Percentiles rank a stretch among this genome's conserved stretches.
Evolutionary conservation across 2,113 vertebrate genomes (phyloP).

Genomic region (Sigmodon hispidus): DNA sequence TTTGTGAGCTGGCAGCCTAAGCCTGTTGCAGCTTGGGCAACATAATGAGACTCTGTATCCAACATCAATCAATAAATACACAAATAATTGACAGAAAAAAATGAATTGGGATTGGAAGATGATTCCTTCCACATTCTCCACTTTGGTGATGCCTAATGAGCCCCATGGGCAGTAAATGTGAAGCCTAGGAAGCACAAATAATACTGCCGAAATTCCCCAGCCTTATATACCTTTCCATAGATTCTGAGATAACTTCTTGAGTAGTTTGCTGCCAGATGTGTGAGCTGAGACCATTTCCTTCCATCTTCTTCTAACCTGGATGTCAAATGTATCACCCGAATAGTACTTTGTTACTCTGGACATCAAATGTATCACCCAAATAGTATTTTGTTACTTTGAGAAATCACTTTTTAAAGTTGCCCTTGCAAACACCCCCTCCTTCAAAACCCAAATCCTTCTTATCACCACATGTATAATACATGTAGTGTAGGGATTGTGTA

Average conservation of each 20-base stretch:
- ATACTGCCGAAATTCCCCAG: not conserved
- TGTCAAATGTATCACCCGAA: slow-evolving; percentile 27
- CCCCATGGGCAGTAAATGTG: not conserved
- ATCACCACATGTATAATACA: not conserved
- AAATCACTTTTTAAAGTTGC: slow-evolving; percentile 41
- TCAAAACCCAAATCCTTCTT: slow-evolving; percentile 28
- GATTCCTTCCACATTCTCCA: not conserved
- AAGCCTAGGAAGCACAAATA: not conserved
- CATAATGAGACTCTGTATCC: not conserved
- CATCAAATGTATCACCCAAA: slow-evolving; percentile 30
- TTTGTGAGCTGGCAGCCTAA: not conserved
- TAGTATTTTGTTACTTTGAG: slow-evolving; percentile 33
- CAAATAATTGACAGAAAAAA: too few relatives aligned
- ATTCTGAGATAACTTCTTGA: not conserved
- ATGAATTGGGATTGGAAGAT: not conserved
- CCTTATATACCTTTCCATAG: slow-evolving; percentile 35
- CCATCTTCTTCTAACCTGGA: slow-evolving; percentile 2
- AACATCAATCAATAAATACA: not conserved
- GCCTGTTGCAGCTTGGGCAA: not conserved
- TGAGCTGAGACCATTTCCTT: slow-evolving; percentile 33
- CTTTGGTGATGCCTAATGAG: not conserved
- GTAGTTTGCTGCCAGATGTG: slow-evolving; percentile 28
- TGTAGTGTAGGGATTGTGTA: not conserved
- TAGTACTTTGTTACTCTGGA: slow-evolving; percentile 33
- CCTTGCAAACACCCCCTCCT: slow-evolving; percentile 47